Evolutionary conservation across 2,888 invertebrate genomes (phyloP).

Genomic region (Melanostoma mellinum): DNA sequence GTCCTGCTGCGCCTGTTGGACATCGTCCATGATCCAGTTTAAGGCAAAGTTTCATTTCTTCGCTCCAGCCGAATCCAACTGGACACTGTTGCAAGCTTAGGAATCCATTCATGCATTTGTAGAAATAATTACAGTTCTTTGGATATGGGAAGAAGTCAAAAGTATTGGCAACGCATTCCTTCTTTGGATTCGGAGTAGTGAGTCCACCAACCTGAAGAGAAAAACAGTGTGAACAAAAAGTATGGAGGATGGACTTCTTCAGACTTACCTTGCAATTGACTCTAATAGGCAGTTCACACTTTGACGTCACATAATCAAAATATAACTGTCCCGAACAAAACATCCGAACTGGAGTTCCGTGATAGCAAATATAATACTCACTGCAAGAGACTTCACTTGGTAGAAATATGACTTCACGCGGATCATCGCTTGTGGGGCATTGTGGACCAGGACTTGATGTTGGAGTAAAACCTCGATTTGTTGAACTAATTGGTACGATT

Average conservation of each 20-base stretch:
- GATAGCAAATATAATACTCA: slow-evolving; percentile 79
- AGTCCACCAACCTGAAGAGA: slow-evolving; percentile 7
- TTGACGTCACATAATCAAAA: slow-evolving; percentile 77
- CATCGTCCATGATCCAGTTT: slow-evolving; percentile 47
- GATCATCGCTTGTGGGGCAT: slow-evolving; percentile 77
- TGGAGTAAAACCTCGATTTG: background rate
- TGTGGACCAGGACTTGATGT: slow-evolving; percentile 43
- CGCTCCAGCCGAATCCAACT: slow-evolving; percentile 79
- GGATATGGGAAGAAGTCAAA: slow-evolving; percentile 79
- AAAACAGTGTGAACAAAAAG: background rate
- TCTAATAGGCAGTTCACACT: slow-evolving; percentile 79
- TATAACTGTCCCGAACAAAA: slow-evolving; percentile 77
- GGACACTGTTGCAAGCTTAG: slow-evolving; percentile 80
- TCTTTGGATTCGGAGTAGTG: slow-evolving; percentile 72
- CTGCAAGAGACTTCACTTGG: slow-evolving; percentile 77
- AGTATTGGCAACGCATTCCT: slow-evolving; percentile 76
- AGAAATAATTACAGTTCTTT: slow-evolving; percentile 80
- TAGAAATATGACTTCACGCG: slow-evolving; percentile 76
- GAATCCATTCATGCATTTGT: slow-evolving; percentile 78
- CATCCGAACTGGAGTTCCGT: slow-evolving; percentile 77
- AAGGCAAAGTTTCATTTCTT: slow-evolving; percentile 69
- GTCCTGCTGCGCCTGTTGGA: slow-evolving; percentile 2
- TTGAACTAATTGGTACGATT: background rate
- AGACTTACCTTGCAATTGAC: slow-evolving; percentile 77
- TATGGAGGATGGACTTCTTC: too few relatives aligned